Evolutionary conservation across 2,888 invertebrate species (phyloP), one percentile per base, ranked within the genome.

Genomic region (Steinernema carpocapsae): DNA sequence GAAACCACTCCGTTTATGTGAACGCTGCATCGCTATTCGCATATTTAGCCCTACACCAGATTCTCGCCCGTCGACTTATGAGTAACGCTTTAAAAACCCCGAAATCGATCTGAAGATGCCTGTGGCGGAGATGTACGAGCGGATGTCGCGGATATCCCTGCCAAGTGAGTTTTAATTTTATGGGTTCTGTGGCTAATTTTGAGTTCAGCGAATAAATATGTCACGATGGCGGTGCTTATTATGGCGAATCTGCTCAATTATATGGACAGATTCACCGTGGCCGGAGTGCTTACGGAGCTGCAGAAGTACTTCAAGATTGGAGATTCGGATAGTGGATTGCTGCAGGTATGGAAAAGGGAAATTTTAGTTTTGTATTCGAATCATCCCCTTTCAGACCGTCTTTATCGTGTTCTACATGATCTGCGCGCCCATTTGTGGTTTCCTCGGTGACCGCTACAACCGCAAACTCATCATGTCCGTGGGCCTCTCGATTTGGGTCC

Each of bases 321-420:
- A 43, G 92, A 96, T 88, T 92, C 92, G 81, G 88, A 91, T 78
- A 93, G 92, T 22, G 99, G 99, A 0, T 90, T 97, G 3, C 90
- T 99, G 29, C 93, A 82, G 78, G 83, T 82, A 12, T 10, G 19
- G 19, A n/a, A n/a, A n/a, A n/a, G 10, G 43, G 43, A 7, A 14
- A 14, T 43, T 43, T 43, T 7, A 43, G 43, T 43, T 7, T 43
- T 43, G n/a, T n/a, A n/a, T n/a, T n/a, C n/a, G n/a, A n/a, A n/a
- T n/a, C n/a, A n/a, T n/a, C n/a, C n/a, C n/a, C 48, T 48, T 75
- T 64, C 59, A 93, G 89, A 97, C 97, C 0, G 94, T 93, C 22
- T 99, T 99, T 88, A 94, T 99, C 73, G 89, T 95, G 77, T 94
- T 94, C 74, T 99, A 97, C 89, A 99, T 97, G 97, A 89, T 96